Base-by-base conservation (phyloP, 2,888 invertebrate genomes). In the Drymonia ruficornis region DNA sequence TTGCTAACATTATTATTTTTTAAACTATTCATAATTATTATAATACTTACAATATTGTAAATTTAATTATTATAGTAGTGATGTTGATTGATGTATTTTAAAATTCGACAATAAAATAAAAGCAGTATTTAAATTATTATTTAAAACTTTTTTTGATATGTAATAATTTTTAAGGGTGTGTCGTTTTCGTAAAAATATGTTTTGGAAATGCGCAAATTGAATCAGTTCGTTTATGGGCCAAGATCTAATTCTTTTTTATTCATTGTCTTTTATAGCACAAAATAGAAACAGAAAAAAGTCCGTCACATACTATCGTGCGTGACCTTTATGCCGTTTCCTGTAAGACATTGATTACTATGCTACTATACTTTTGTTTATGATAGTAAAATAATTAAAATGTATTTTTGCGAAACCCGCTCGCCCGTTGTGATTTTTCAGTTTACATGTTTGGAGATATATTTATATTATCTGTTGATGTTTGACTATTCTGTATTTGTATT, bases 71-170 rank as follows among this genome's bases (percentile, higher is more conserved):
- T 72, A 75, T 67, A 64, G 58, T 70, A 68, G 73, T 65, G 67
- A 71, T 76, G 72, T 70, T 76, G 66, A 77, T 67, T 64, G 78
- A 81, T 80, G 86, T 88, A 86, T 86, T 88, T 88, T 76, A 77
- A 84, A 76, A 88, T 83, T 88, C 82, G 91, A 91, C 91, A 91
- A 91, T 91, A 91, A 91, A 89, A 55, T 66, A 57, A 89, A 88
- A 90, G 82, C 90, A 91, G 90, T 91, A 91, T 91, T 91, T 89
- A 89, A 86, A 87, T 85, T 86, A 85, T 84, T n/a, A n/a, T n/a
- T n/a, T 81, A 65, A 78, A 81, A 76, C 47, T 34, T 50, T 23
- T 65, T 50, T 59, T 60, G 56, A 59, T 70, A 67, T 45, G 45
- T 45, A 45, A 64, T 70, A 72, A 64, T 66, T 61, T 69, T 69